Base-by-base conservation (phyloP, 2,888 invertebrate genomes). In the Pachliopta kotzebuea region DNA sequence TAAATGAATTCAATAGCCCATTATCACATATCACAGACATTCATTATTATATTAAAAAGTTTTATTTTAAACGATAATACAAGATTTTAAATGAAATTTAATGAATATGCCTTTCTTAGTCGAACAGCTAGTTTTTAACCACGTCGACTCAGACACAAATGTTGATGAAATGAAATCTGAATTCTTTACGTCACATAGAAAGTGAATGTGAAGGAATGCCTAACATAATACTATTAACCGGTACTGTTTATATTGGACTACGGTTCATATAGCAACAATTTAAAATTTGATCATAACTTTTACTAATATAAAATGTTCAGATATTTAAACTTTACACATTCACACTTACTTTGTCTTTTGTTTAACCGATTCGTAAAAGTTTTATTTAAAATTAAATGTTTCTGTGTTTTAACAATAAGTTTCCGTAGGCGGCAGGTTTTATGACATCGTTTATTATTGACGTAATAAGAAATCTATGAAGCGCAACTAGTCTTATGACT, bases 401-500 rank as follows among this genome's bases (percentile, higher is more conserved):
- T 7, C 45, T n/a, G 45, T 52, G 50, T 2, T 52, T 21, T 52
- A 52, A 52, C 50, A 52, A 49, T 49, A n/a, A 68, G 58, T 57
- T 63, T 18, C 66, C 69, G 68, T 71, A 69, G 71, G 56, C 18
- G 50, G 23, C n/a, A 49, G 26, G 24, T 57, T 65, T 59, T 66
- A 66, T 66, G 52, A 62, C 55, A 59, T 55, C 49, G 58, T 59
- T 56, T 14, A 60, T 62, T 65, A 62, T n/a, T 55, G 60, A 52
- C 26, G 64, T 59, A 62, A 68, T 67, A 62, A 58, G 59, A 75
- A 81, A 75, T 78, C 81, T 73, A 74, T 81, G 85, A 84, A 85
- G 83, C 90, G 86, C 78, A 78, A 86, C 89, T 73, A 69, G 70
- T 72, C 71, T 76, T 61, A 77, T 70, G 63, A 80, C 79, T 89